Conservation (phyloP, 2,113 vertebrate genomes). For the Calyptommatus sinebrachiatus region DNA sequence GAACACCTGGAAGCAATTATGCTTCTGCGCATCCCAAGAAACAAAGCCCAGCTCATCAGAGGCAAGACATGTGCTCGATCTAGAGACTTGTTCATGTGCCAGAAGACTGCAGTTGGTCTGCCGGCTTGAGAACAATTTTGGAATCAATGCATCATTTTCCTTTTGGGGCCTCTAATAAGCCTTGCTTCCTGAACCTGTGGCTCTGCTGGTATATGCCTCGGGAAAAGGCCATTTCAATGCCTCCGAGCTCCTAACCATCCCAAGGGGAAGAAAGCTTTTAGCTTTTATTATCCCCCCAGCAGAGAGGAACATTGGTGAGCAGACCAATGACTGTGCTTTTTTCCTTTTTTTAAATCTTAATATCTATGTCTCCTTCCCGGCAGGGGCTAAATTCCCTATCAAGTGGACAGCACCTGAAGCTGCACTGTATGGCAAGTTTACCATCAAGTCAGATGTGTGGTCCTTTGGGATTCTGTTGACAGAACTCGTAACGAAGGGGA, state of each 20-base stretch:
- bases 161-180: not conserved
- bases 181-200: not conserved
- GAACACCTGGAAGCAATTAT: no score
- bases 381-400: conserved; percentile 97
- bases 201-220: not conserved
- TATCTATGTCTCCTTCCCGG: not conserved
- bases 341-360: not conserved
- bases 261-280: not conserved
- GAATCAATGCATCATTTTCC: not conserved
- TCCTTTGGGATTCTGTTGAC: conserved; percentile 95
- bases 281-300: rapidly evolving
- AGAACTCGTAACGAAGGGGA: conserved; percentile 94
- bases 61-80: no score
- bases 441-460: conserved; percentile 98
- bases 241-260: not conserved
- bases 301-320: no score
- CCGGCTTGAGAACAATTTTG: not conserved
- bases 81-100: not conserved
- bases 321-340: not conserved
- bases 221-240: not conserved
- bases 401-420: conserved; percentile 98
- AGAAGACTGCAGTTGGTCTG: not conserved
- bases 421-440: conserved; percentile 90
- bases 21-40: no score
- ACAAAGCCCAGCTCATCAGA: no score